These are phyloP conservation scores for Cheumatopsyche charites DNA, from an alignment of 1,140 invertebrate species.

Conservation along the genomic window DNA sequence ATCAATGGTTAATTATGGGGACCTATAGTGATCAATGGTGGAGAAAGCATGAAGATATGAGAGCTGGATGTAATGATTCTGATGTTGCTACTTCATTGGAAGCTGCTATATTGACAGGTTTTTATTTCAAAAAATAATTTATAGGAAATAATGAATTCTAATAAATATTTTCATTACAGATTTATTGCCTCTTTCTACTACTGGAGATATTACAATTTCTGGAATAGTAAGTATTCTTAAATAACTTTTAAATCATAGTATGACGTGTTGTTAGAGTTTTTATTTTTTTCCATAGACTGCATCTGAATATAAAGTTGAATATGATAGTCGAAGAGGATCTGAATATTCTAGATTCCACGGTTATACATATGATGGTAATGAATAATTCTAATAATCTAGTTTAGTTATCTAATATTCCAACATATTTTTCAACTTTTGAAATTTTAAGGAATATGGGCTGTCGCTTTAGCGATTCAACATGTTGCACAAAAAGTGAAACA, in stretches of 20 bases:
- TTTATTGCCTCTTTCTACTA: constrained; percentile 64
- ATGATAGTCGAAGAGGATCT: constrained; percentile 75
- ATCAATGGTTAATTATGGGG: constrained; percentile 97
- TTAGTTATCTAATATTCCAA: not conserved
- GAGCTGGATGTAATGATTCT: constrained; percentile 71
- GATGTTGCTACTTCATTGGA: constrained; percentile 84
- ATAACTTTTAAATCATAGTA: not conserved
- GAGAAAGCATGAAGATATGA: constrained; percentile 62
- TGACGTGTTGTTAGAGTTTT: not conserved
- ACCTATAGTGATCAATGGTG: constrained; percentile 83
- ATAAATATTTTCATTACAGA: constrained; percentile 50
- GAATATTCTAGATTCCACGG: constrained; percentile 96
- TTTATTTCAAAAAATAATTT: not conserved
- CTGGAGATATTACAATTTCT: constrained; percentile 80
- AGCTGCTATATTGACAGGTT: constrained; percentile 88
- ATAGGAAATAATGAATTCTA: not conserved
- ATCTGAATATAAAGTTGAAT: constrained; percentile 84
- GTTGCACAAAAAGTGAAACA: constrained; percentile 78
- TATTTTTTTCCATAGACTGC: constrained; percentile 71
- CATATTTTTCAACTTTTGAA: not conserved
- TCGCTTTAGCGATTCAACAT: constrained; percentile 88
- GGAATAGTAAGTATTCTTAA: constrained; percentile 77
- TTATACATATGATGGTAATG: constrained; percentile 90
- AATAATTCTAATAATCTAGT: not conserved
- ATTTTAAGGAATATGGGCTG: constrained; percentile 84